Percentiles rank a stretch among this genome's conserved stretches.
Evolutionary conservation across 37 sponge, comb jelly and placozoan species (phyloP).

Genomic region (Chondrilla cf. caribensis): DNA sequence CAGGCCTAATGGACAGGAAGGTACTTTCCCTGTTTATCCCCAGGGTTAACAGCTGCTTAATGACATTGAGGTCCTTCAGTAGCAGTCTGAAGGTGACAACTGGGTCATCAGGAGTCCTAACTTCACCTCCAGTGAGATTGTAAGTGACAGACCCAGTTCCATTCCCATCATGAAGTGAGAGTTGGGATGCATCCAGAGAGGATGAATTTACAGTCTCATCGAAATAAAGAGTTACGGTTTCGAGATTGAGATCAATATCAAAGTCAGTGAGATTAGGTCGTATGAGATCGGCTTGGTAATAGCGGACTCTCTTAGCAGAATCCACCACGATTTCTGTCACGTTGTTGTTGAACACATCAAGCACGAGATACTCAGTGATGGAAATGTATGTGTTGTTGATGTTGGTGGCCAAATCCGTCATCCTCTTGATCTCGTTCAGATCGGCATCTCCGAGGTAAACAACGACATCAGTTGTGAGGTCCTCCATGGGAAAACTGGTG

Average conservation of each 20-base stretch:
- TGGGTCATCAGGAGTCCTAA: slow-evolving; percentile 47
- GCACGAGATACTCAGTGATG: slow-evolving; percentile 38
- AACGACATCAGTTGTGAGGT: slow-evolving; percentile 29
- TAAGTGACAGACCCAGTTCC: slow-evolving; percentile 27
- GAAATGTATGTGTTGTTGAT: slow-evolving; percentile 51
- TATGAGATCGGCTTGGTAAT: slow-evolving; percentile 41
- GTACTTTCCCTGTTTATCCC: slow-evolving; percentile 47
- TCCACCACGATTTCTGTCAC: slow-evolving; percentile 32
- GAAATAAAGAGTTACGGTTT: slow-evolving; percentile 69
- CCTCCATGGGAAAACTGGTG: neutral
- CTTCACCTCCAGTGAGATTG: slow-evolving; percentile 61
- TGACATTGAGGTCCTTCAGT: slow-evolving; percentile 64
- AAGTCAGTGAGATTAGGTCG: slow-evolving; percentile 51
- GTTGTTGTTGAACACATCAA: slow-evolving; percentile 69
- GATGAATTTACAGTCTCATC: slow-evolving; percentile 78
- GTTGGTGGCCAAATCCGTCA: slow-evolving; percentile 54
- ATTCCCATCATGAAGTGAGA: slow-evolving; percentile 45
- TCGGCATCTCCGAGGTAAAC: slow-evolving; percentile 61
- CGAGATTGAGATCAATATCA: slow-evolving; percentile 63
- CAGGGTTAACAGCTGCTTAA: slow-evolving; percentile 56
- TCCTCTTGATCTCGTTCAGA: slow-evolving; percentile 80
- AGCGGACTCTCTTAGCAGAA: slow-evolving; percentile 37
- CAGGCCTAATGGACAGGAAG: slow-evolving; percentile 56
- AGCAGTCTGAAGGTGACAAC: slow-evolving; percentile 35
- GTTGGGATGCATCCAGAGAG: slow-evolving; percentile 64